A percentile compares a stretch with the other conserved stretches of the same genome.
phyloP scores from a whole-genome alignment of 2,888 invertebrate species.

The Lepidocyrtoides sp. region DNA sequence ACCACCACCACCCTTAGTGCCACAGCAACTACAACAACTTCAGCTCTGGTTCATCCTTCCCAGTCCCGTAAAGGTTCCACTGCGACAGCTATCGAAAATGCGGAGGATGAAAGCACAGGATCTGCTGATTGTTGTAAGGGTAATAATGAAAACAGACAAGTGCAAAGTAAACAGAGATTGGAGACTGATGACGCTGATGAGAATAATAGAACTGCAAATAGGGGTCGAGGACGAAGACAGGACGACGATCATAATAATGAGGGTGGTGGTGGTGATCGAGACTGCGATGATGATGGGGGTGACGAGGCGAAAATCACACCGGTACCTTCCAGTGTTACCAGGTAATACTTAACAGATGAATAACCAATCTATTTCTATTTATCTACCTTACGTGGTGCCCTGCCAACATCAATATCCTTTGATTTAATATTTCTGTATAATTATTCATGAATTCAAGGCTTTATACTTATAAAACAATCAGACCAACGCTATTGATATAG shows the following conservation, averaged over 20 bases:
- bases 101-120: neutral
- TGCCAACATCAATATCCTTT: neutral
- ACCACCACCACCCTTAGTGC: neutral
- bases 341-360: slow-evolving; percentile 56
- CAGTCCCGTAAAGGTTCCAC: slow-evolving; percentile 11
- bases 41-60: slow-evolving; percentile 28
- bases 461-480: no score
- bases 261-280: neutral
- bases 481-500: no score
- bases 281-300: slow-evolving; percentile 4
- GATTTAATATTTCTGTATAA: neutral
- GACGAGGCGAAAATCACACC: slow-evolving; percentile 61
- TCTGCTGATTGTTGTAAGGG: neutral
- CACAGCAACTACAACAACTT: neutral
- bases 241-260: slow-evolving; percentile 10
- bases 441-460: no score
- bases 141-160: neutral
- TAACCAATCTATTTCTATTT: neutral
- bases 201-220: slow-evolving; percentile 34
- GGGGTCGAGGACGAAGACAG: slow-evolving; percentile 27
- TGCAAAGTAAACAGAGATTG: slow-evolving; percentile 23
- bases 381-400: neutral
- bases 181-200: slow-evolving; percentile 19
- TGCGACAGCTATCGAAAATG: slow-evolving; percentile 25
- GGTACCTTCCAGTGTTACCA: slow-evolving; percentile 78